Evolutionary conservation across 2,888 invertebrate species (phyloP).

Genomic region (Pyrgus malvae): DNA sequence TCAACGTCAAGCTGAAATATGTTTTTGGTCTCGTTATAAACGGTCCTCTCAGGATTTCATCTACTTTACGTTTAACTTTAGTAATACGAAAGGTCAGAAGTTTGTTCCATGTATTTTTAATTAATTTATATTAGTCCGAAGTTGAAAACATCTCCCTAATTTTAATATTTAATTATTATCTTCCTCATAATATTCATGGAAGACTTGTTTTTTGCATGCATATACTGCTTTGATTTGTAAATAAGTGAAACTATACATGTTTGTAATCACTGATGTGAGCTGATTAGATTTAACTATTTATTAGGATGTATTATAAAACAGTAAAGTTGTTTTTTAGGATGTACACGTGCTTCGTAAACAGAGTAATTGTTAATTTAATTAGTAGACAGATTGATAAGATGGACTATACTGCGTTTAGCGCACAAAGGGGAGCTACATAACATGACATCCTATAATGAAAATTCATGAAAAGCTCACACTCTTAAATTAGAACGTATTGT

Average conservation of each 20-base stretch:
- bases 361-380: too few relatives aligned
- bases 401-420: too few relatives aligned
- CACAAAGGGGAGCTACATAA: neutral
- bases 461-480: neutral
- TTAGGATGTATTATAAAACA: too few relatives aligned
- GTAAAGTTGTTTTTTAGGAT: too few relatives aligned
- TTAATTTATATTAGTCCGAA: neutral
- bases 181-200: neutral
- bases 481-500: neutral
- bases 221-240: neutral
- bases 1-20: neutral
- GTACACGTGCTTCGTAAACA: too few relatives aligned
- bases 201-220: neutral
- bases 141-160: neutral
- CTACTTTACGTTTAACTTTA: neutral
- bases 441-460: neutral
- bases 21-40: neutral
- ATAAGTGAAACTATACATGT: too few relatives aligned
- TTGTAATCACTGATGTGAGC: too few relatives aligned
- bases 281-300: too few relatives aligned
- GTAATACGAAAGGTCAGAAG: neutral
- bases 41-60: slow-evolving; percentile 1
- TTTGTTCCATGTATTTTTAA: slow-evolving; percentile 5
- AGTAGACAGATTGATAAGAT: too few relatives aligned
- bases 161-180: slow-evolving; percentile 1